Percentiles rank a stretch among this genome's conserved stretches.
Conservation (phyloP, 2,888 invertebrate species). For the Laothoe populi region DNA sequence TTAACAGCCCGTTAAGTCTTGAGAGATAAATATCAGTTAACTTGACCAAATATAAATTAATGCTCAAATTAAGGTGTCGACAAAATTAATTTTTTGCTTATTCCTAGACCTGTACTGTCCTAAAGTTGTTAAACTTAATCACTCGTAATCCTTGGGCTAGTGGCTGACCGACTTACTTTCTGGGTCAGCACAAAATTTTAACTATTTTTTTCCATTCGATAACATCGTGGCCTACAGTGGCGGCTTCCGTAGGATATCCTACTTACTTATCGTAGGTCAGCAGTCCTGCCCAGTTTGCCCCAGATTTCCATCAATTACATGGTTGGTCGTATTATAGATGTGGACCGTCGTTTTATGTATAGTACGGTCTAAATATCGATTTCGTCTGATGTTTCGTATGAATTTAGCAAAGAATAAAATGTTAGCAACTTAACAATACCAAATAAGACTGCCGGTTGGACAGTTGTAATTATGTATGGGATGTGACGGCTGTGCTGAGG, state of each 20-base stretch:
- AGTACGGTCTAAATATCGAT: neutral
- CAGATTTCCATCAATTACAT: neutral
- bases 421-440: neutral
- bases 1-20: neutral
- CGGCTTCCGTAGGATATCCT: slow-evolving; percentile 69
- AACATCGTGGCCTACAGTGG: slow-evolving; percentile 56
- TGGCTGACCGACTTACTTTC: slow-evolving; percentile 35
- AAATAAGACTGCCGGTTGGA: too few species aligned
- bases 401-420: neutral
- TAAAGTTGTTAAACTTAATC: slow-evolving; percentile 13
- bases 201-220: slow-evolving; percentile 54
- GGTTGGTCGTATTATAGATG: neutral
- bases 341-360: neutral
- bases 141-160: slow-evolving; percentile 29
- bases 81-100: slow-evolving; percentile 1
- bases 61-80: slow-evolving; percentile 8
- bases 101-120: neutral
- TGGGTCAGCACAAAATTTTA: slow-evolving; percentile 50
- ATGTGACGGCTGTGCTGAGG: too few species aligned
- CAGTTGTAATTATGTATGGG: too few species aligned
- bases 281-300: slow-evolving; percentile 40
- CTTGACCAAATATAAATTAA: neutral
- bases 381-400: neutral
- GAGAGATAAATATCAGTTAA: neutral
- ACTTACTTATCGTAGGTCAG: slow-evolving; percentile 62